These are phyloP conservation scores for Paragorgia papillata DNA, from an alignment of 92 coral and sea anemone species.

Conservation along the genomic window DNA sequence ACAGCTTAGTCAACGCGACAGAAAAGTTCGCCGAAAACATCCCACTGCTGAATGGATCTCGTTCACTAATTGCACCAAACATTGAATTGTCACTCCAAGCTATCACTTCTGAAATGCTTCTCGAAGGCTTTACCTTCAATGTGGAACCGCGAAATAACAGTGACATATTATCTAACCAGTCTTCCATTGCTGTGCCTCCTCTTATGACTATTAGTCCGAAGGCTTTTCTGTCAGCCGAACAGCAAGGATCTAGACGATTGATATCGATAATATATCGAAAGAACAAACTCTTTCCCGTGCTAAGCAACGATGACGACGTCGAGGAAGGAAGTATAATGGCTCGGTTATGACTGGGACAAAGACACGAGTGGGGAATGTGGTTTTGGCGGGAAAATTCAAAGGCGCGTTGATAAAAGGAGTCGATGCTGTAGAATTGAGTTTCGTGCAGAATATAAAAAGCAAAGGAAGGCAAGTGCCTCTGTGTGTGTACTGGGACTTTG, in stretches of 20 bases:
- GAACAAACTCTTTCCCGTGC: slow-evolving; percentile 15
- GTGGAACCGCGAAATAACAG: not conserved
- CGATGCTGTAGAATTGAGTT: slow-evolving; percentile 1
- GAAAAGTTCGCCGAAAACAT: slow-evolving; percentile 52
- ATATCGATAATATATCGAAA: slow-evolving; percentile 23
- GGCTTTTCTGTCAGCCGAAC: not conserved
- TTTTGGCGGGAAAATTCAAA: slow-evolving; percentile 37
- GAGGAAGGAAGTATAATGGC: not conserved
- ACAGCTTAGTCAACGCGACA: slow-evolving; percentile 44
- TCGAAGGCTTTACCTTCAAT: not conserved
- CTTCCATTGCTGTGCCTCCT: not conserved
- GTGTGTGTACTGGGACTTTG: slow-evolving; percentile 57
- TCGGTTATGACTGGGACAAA: not conserved
- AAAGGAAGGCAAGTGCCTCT: not conserved
- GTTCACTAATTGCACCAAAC: not conserved
- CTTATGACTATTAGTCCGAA: not conserved
- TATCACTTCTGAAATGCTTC: not conserved
- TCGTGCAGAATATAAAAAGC: not conserved
- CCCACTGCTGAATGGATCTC: slow-evolving; percentile 23
- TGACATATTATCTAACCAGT: not conserved
- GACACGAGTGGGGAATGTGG: not conserved
- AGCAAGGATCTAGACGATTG: slow-evolving; percentile 17
- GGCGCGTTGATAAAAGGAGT: not conserved
- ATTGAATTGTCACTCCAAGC: slow-evolving; percentile 3
- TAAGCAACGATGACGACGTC: not conserved